phyloP scores from a whole-genome alignment of 1,140 invertebrate genomes.

The Piezodorus guildinii region DNA sequence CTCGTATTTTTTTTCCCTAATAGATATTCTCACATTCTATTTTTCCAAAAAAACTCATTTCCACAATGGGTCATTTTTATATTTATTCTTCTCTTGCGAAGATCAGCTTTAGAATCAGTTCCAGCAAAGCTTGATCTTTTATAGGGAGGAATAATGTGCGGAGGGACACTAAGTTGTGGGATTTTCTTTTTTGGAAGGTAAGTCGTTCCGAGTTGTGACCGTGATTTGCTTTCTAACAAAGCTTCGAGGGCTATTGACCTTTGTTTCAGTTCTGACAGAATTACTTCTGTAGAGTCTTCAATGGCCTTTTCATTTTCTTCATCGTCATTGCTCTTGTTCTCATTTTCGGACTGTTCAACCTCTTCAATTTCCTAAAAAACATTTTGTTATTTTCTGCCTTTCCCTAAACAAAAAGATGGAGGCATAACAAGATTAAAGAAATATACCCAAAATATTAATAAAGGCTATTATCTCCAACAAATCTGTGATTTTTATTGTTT shows the following conservation, averaged over 20 bases:
- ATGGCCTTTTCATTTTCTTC: neutral
- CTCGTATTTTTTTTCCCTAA: no score
- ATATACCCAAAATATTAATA: no score
- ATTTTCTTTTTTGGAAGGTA: neutral
- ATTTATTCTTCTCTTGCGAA: neutral
- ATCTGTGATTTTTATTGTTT: no score
- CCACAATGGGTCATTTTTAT: no score
- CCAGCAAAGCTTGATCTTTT: slow-evolving; percentile 3
- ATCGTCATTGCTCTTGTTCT: neutral
- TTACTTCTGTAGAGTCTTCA: neutral
- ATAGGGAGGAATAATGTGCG: neutral
- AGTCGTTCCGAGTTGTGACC: neutral
- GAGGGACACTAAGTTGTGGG: neutral
- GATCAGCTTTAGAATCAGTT: neutral
- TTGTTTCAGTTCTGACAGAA: neutral
- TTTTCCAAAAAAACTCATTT: no score
- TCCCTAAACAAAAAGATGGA: no score
- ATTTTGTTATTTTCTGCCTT: no score
- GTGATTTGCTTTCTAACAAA: neutral
- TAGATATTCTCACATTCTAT: no score
- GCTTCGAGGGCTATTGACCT: slow-evolving; percentile 1
- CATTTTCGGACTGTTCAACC: no score
- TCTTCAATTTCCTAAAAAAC: no score
- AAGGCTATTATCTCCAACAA: no score
- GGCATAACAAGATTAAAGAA: no score